A percentile compares a stretch with the other conserved stretches of the same genome.
phyloP scores from a whole-genome alignment of 1,140 invertebrate species.

The Bombus soroeensis region DNA sequence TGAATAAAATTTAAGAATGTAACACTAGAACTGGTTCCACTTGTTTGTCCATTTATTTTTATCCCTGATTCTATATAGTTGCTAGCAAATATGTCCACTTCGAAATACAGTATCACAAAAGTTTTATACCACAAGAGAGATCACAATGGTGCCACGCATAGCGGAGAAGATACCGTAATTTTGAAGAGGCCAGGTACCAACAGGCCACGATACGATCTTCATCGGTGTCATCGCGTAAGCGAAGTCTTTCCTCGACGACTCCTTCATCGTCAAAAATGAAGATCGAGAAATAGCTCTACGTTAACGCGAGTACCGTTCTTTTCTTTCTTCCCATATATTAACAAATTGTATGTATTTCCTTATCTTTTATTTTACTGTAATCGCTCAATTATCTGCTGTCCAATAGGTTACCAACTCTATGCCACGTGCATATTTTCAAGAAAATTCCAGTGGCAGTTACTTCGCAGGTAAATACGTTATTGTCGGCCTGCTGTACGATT shows the following conservation, averaged over 20 bases:
- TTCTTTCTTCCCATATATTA: too few species aligned
- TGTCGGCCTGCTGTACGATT: too few species aligned
- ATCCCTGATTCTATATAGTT: too few species aligned
- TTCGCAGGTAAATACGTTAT: background rate
- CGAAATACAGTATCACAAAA: background rate
- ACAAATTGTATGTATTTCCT: too few species aligned
- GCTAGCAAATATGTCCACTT: too few species aligned
- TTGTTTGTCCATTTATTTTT: too few species aligned
- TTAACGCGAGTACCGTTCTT: background rate
- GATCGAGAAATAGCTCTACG: background rate
- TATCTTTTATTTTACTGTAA: conserved; percentile 27
- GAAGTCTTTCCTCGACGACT: background rate
- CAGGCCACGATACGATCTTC: conserved; percentile 35
- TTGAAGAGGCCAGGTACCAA: conserved; percentile 50
- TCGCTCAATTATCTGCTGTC: background rate
- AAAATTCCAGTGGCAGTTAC: background rate
- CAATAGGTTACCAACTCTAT: background rate
- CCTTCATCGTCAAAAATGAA: background rate
- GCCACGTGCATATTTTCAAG: background rate
- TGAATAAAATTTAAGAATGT: too few species aligned
- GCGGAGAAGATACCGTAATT: too few species aligned
- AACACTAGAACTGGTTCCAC: too few species aligned
- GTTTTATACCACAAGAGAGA: background rate
- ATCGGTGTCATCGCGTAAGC: conserved; percentile 32
- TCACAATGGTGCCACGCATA: conserved; percentile 27